phyloP scores from a whole-genome alignment of 64 coral and sea anemone genomes.

The Montipora foliosa region DNA sequence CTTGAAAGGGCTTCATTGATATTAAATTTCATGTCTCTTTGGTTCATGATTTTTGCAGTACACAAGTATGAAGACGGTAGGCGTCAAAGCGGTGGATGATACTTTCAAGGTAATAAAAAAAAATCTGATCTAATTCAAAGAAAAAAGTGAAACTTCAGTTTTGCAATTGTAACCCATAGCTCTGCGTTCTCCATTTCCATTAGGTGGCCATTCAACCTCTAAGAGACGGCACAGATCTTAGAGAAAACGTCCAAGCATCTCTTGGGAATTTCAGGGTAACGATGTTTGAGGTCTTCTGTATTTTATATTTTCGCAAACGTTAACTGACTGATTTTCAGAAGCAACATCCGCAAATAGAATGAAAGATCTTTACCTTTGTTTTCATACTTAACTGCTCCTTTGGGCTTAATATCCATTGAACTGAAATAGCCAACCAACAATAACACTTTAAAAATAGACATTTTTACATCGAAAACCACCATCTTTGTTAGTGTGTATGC shows the following conservation, averaged over 20 bases:
- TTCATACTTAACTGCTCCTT: too few species aligned
- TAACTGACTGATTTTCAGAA: too few species aligned
- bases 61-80: conserved; percentile 95
- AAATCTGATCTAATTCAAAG: not conserved
- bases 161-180: not conserved
- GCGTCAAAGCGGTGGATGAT: conserved; percentile 91
- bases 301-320: not conserved
- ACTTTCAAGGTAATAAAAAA: conserved; percentile 87
- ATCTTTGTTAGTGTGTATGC: too few species aligned
- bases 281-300: too few species aligned
- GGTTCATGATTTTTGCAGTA: conserved; percentile 60
- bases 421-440: too few species aligned
- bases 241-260: conserved; percentile 92
- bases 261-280: conserved; percentile 94
- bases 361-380: too few species aligned
- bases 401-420: too few species aligned
- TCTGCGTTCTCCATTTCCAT: not conserved
- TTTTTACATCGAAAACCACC: too few species aligned
- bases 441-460: too few species aligned
- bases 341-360: too few species aligned
- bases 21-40: not conserved
- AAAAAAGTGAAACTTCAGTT: not conserved
- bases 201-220: conserved; percentile 95
- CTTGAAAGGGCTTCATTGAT: not conserved
- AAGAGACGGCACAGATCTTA: conserved; percentile 93